Evolutionary conservation across 2,797 vertebrate species (phyloP), one percentile per base, ranked within the genome.

Genomic region (Typhlichthys eigenmanni): DNA sequence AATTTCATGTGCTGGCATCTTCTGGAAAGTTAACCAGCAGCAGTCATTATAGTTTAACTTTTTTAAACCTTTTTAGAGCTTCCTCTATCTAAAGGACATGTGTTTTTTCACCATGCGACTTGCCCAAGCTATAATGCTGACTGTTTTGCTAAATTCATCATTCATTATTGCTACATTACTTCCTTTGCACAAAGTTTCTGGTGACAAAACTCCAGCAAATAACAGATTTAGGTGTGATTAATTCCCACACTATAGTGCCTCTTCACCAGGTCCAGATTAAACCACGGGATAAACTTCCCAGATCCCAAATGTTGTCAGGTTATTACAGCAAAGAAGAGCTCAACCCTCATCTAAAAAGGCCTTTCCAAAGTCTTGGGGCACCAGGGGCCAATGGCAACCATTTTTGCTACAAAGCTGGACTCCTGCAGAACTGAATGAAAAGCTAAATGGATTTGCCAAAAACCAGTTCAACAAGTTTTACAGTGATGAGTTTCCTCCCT

Each of bases 391-490:
- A 93, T 0, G 95, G 93, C 1, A 90, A 74, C 71, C 91, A 0
- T 95, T 95, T 77, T 75, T 85, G 56, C 88, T 83, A 34, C 82
- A 66, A 0, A 17, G 0, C 0, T 85, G 19, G 19, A 19, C 19
- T 19, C 19, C 19, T 19, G 19, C 19, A 19, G 19, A 19, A 19
- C 19, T 19, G 19, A 19, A 19, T 93, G 92, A 94, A 75, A 92
- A 92, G 76, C 81, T 89, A 9, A 19, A 58, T 0, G 94, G 94
- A 1, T 89, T 89, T 1, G 78, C 83, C 43, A 95, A 91, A 65
- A 95, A 95, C 43, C 93, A 94, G 82, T 96, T 92, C 64, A 95
- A 95, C 43, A 93, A 94, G 82, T 96, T 92, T 65, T 94, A 92
- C 81, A 94, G 92, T 60, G 94, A 95, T 91, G 74, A 34, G 94